Conservation (phyloP, 2,888 invertebrate species). For the Thereva unica region DNA sequence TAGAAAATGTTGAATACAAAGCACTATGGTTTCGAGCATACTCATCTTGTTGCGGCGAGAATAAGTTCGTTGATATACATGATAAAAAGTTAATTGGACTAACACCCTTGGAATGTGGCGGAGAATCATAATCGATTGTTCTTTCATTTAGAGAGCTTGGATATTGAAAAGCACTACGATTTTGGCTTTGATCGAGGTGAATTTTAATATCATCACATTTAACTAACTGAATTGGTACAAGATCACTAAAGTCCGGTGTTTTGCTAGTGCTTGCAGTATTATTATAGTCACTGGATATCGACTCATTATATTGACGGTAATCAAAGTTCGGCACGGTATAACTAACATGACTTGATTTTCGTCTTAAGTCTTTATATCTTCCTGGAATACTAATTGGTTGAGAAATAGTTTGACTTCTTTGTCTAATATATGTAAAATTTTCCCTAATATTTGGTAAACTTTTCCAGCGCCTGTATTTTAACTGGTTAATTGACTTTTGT, state of each 20-base stretch:
- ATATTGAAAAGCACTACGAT: background rate
- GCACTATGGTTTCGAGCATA: background rate
- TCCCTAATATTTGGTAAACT: conserved; percentile 56
- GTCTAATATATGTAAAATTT: conserved; percentile 42
- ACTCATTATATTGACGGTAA: background rate
- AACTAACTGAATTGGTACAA: conserved; percentile 49
- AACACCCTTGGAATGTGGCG: conserved; percentile 18
- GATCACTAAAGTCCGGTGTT: conserved; percentile 22
- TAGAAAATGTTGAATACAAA: conserved; percentile 36
- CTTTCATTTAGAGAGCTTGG: conserved; percentile 31
- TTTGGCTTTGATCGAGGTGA: conserved; percentile 52
- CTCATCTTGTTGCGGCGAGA: conserved; percentile 22
- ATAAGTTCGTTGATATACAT: conserved; percentile 35
- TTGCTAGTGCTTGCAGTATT: conserved; percentile 15
- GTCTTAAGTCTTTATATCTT: conserved; percentile 45
- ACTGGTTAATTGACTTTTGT: background rate
- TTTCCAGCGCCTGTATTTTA: conserved; percentile 51
- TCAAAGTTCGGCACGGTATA: background rate
- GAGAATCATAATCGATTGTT: conserved; percentile 32
- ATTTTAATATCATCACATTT: conserved; percentile 58
- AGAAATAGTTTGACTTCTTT: conserved; percentile 47
- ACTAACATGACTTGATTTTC: background rate
- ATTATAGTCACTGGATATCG: conserved; percentile 5
- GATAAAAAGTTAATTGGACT: conserved; percentile 37
- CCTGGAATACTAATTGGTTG: conserved; percentile 53